Evolutionary conservation across 1,140 invertebrate species (phyloP), one percentile per base, ranked within the genome.

Genomic region (Proctacanthus coquilletti): DNA sequence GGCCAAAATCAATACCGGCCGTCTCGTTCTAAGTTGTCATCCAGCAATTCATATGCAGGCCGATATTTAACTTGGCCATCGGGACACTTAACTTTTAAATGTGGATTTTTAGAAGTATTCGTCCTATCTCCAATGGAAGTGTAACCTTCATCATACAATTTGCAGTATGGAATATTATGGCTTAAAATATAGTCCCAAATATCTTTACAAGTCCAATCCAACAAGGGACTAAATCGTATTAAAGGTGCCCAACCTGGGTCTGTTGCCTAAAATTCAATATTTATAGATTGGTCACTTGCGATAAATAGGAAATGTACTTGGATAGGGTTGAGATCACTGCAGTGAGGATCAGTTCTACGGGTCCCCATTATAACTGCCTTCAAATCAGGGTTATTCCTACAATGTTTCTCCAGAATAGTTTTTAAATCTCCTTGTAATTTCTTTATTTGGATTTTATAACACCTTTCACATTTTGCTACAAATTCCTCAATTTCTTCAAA

Each of bases 341-440:
- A 77, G 52, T 74, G 76, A 0, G 89, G 87, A 68, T 97, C 91
- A 5, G 76, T 82, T 43, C 71, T 68, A 45, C 91, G 69, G 14
- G 79, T 86, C 21, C 92, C 92, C 78, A 96, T 86, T 3, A 96
- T 63, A 38, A 83, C 77, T 3, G 81, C 86, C 60, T 83, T 82
- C 5, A 93, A 66, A 32, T 71, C 53, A 1, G 70, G 67, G 52
- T 77, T 73, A 10, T 76, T 63, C 1, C 65, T 47, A 8, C 83
- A 52, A 32, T 91, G 57, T 14, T 64, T 60, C 18, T 54, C 49
- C 14, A 95, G 58, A 2, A 75, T 77, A 17, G 63, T 52, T 60
- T 82, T 85, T 39, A 94, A 79, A 29, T 76, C 71, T 0, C 72
- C 75, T 41, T 73, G 64, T 36, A 75, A 72, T n/a, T 69, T 74